Conservation (phyloP, 2,888 invertebrate genomes). For the Melanotus villosus region DNA sequence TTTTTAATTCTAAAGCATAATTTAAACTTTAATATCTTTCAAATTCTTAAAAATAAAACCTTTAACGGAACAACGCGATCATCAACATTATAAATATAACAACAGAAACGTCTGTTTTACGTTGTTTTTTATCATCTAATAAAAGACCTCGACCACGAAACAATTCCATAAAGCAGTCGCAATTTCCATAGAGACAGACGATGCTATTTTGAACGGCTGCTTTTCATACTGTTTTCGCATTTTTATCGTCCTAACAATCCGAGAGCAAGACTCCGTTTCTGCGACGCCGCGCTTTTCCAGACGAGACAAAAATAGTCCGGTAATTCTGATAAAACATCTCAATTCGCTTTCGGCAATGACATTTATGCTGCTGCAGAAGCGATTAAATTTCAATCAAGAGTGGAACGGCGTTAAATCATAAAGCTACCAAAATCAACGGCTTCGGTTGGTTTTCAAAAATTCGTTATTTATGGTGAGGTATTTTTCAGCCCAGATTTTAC, state of each 20-base stretch:
- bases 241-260: background rate
- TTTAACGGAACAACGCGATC: too few species aligned
- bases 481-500: too few species aligned
- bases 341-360: background rate
- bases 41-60: too few species aligned
- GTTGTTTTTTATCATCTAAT: too few species aligned
- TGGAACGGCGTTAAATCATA: background rate
- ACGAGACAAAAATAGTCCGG: background rate
- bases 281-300: background rate
- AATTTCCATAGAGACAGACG: slow-evolving; percentile 3
- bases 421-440: background rate
- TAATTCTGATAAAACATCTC: slow-evolving; percentile 7
- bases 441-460: background rate
- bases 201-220: background rate
- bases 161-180: background rate
- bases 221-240: background rate
- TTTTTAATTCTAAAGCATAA: too few species aligned
- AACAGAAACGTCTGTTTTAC: too few species aligned
- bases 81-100: too few species aligned
- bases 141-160: background rate
- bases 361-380: background rate
- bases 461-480: too few species aligned
- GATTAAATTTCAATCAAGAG: slow-evolving; percentile 15
- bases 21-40: too few species aligned
- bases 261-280: background rate